A percentile compares a stretch with the other conserved stretches of the same genome.
Evolutionary conservation across 2,888 invertebrate species (phyloP).

Genomic region (Apodemia zela): DNA sequence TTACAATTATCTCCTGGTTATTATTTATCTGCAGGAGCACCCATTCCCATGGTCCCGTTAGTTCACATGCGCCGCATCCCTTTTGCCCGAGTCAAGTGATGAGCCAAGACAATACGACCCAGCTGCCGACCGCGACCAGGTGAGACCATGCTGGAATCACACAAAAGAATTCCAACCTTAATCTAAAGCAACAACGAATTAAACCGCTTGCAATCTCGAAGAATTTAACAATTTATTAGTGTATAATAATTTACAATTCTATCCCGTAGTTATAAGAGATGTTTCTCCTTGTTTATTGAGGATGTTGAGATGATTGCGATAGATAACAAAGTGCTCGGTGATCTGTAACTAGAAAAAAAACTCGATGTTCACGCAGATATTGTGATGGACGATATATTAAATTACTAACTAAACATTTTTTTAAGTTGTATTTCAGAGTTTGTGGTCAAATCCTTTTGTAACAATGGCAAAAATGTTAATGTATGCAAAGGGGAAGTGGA

Average conservation of each 20-base stretch:
- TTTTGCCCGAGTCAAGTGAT: constrained; percentile 76
- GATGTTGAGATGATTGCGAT: constrained; percentile 51
- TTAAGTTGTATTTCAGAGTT: constrained; percentile 13
- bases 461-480: constrained; percentile 60
- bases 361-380: constrained; percentile 28
- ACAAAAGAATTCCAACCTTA: constrained; percentile 40
- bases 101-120: constrained; percentile 59
- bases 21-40: constrained; percentile 54
- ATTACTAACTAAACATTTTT: constrained; percentile 2
- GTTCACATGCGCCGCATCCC: constrained; percentile 73
- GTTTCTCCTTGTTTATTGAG: constrained; percentile 37
- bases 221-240: constrained; percentile 39
- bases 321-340: constrained; percentile 69
- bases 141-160: constrained; percentile 43
- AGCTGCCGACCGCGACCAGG: constrained; percentile 62
- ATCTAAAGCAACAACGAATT: constrained; percentile 23
- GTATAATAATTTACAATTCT: constrained; percentile 48
- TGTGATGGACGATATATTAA: constrained; percentile 14
- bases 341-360: constrained; percentile 70
- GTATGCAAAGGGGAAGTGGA: constrained; percentile 77
- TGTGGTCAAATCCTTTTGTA: constrained; percentile 22
- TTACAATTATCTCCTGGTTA: constrained; percentile 55
- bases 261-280: constrained; percentile 39
- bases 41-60: constrained; percentile 65
- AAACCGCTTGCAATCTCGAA: constrained; percentile 18